Conservation (phyloP, 2,888 invertebrate genomes). For the Neoaliturus tenellus region DNA sequence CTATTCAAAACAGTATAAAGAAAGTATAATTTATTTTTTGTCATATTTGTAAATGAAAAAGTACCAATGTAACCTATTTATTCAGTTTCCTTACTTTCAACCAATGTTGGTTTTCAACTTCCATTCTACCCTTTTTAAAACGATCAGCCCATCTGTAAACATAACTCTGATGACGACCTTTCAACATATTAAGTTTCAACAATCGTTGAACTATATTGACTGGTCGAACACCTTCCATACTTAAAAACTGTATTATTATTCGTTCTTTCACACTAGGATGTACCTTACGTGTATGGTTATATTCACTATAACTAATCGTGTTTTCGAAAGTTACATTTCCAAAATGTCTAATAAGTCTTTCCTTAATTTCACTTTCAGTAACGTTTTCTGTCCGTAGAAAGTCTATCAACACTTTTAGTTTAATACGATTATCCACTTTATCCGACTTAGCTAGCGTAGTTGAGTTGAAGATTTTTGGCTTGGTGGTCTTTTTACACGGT, state of each 20-base stretch:
- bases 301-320: background rate
- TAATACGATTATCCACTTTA: background rate
- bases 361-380: conserved; percentile 3
- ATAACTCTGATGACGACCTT: background rate
- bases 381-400: background rate
- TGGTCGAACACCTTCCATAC: background rate
- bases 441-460: background rate
- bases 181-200: background rate
- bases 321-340: background rate
- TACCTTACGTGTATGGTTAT: background rate
- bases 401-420: background rate
- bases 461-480: background rate
- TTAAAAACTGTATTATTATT: conserved; percentile 17
- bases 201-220: background rate
- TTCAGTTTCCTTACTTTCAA: background rate
- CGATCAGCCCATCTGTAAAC: background rate
- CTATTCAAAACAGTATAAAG: too few species aligned
- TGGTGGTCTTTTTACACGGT: background rate
- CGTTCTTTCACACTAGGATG: conserved; percentile 1
- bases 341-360: background rate
- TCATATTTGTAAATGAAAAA: too few species aligned
- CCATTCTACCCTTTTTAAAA: conserved; percentile 7
- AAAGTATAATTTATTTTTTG: too few species aligned
- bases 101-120: conserved; percentile 16
- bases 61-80: too few species aligned